Conservation (phyloP, 35 echinoderm and acorn worm genomes). For the Patiria miniata region DNA sequence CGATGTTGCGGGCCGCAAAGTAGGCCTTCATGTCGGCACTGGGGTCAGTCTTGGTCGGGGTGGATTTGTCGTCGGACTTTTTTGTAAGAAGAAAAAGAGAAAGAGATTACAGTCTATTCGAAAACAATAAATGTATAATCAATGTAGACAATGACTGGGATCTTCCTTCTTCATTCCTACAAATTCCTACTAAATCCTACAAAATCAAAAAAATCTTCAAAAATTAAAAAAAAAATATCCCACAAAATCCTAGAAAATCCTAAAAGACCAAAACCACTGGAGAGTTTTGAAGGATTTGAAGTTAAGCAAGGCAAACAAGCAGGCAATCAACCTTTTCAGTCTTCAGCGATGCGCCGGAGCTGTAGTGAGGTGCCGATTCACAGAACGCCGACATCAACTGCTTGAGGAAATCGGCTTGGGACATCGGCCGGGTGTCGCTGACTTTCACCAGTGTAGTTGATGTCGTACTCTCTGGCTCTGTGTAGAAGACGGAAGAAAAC, state of each 20-base stretch:
- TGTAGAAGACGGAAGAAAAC: background rate
- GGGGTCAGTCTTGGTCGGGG: conserved; percentile 30
- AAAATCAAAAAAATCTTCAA: too few species aligned
- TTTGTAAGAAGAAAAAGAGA: background rate
- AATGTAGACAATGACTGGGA: background rate
- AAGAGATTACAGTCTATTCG: background rate
- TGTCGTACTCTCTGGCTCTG: conserved; percentile 42
- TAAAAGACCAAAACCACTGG: too few species aligned
- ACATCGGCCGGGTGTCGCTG: conserved; percentile 48
- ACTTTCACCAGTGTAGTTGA: conserved; percentile 64
- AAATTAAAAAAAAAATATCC: too few species aligned
- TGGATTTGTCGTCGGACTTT: background rate
- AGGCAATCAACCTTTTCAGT: background rate
- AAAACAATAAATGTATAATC: background rate
- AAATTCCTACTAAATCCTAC: too few species aligned
- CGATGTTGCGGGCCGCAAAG: conserved; percentile 92
- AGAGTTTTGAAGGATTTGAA: too few species aligned
- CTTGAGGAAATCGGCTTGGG: conserved; percentile 69
- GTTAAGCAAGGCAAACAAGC: too few species aligned
- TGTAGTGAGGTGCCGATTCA: conserved; percentile 57
- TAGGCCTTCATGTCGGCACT: conserved; percentile 38
- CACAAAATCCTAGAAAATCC: too few species aligned
- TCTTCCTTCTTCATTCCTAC: too few species aligned
- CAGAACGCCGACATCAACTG: conserved; percentile 93
- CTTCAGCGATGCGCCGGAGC: conserved; percentile 13